Percentiles rank a stretch among this genome's conserved stretches.
Evolutionary conservation across 2,888 invertebrate species (phyloP).

Genomic region (Eupithecia subfuscata): DNA sequence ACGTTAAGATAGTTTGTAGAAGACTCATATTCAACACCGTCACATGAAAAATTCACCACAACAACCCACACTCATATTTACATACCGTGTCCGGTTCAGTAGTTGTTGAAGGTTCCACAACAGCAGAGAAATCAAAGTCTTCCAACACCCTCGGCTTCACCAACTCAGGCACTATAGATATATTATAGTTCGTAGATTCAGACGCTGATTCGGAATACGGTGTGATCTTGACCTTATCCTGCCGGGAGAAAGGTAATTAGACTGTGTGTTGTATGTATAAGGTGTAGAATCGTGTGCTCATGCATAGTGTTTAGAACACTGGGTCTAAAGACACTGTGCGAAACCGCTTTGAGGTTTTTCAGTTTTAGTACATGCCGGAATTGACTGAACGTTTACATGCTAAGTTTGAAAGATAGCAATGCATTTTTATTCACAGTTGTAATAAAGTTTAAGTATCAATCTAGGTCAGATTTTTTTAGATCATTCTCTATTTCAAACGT

Average conservation of each 20-base stretch:
- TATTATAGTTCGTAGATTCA: conserved; percentile 64
- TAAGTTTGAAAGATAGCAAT: conserved; percentile 10
- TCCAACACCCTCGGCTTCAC: conserved; percentile 59
- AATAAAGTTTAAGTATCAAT: not conserved
- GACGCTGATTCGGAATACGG: conserved; percentile 71
- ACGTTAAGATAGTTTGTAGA: not conserved
- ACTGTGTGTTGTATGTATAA: not conserved
- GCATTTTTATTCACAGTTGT: conserved; percentile 10
- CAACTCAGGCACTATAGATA: conserved; percentile 54
- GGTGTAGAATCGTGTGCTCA: conserved; percentile 25
- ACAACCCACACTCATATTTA: conserved; percentile 21
- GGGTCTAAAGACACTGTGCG: conserved; percentile 11
- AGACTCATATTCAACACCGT: conserved; percentile 16
- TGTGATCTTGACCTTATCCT: conserved; percentile 74
- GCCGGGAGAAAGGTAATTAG: conserved; percentile 40
- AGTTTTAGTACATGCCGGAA: conserved; percentile 25
- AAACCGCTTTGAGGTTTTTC: conserved; percentile 1
- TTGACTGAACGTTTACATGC: conserved; percentile 24
- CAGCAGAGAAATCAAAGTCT: conserved; percentile 53
- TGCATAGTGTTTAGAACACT: conserved; percentile 10
- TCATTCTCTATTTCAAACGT: not conserved
- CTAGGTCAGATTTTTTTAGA: not conserved
- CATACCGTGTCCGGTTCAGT: conserved; percentile 74
- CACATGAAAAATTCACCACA: conserved; percentile 11
- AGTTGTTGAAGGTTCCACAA: conserved; percentile 63